Evolutionary conservation across 2,113 vertebrate genomes (phyloP).

Genomic region (Gallinago jamesoni): DNA sequence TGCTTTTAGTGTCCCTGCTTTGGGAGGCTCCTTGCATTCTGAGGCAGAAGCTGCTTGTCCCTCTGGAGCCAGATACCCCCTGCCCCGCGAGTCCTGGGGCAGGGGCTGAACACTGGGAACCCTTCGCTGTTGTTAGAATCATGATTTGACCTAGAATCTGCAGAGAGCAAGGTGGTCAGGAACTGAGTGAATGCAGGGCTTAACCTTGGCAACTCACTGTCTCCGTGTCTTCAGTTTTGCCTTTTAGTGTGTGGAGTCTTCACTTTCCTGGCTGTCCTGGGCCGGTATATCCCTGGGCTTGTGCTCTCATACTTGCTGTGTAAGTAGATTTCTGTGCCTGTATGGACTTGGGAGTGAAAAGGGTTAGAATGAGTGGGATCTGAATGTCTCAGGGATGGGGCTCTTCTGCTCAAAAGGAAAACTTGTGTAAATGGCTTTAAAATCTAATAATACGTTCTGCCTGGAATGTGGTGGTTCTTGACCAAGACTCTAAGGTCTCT

Average conservation of each 20-base stretch:
- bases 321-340: conserved; percentile 76
- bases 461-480: background rate
- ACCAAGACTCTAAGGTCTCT: background rate
- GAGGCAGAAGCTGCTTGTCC: background rate
- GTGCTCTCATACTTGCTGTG: conserved; percentile 88
- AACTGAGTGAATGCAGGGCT: background rate
- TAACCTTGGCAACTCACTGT: conserved; percentile 9
- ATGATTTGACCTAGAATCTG: background rate
- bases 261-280: conserved; percentile 86
- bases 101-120: fast-evolving
- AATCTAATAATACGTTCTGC: background rate
- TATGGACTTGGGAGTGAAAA: background rate
- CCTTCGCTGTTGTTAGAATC: background rate
- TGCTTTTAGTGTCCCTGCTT: background rate
- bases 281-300: conserved; percentile 88
- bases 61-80: background rate
- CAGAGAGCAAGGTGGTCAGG: background rate
- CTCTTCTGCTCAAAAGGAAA: background rate
- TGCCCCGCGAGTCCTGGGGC: background rate
- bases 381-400: background rate
- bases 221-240: conserved; percentile 86
- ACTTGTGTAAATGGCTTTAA: background rate
- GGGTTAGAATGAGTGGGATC: background rate
- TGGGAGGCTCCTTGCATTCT: background rate
- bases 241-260: conserved; percentile 87